Evolutionary conservation across 2,113 vertebrate species (phyloP), one percentile per base, ranked within the genome.

Genomic region (Panthera tigris): DNA sequence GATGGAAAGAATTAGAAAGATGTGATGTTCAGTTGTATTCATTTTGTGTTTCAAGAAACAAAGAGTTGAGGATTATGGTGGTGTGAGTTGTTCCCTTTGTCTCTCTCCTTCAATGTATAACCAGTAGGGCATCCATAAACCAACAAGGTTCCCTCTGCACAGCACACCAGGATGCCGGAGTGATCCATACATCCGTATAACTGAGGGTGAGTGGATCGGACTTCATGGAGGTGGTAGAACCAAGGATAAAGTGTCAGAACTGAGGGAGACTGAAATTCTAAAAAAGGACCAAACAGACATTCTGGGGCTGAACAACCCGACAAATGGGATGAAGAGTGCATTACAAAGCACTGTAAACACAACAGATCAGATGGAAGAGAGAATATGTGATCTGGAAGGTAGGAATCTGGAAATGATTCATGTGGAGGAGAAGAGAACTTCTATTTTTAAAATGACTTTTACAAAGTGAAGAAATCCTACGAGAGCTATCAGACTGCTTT

Each of bases 11-110:
- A 41, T 33, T 7, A n/a, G 25, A 63, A 10, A 7, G 8, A 18
- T 3, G 19, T 14, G 12, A 4, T 31, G 14, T 69, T 39, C 4
- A 7, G 14, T 23, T 57, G 8, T 36, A 45, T 25, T 71, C 15
- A n/a, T 48, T 71, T 76, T 33, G 52, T 73, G 68, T 93, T 95
- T 91, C 31, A 74, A 89, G n/a, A 97, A 89, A 81, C n/a, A 55
- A 79, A 85, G 50, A 61, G 9, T 36, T 36, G 69, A 71, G n/a
- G 52, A 76, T 25, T 31, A 45, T 9, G 13, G 55, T 13, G 73
- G 36, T 13, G 23, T 41, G 39, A 41, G 50, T 61, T 74, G 36
- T 45, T 74, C 36, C 27, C 29, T 45, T 74, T 76, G 36, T 76
- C 27, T 61, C 39, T 61, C 12, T 8, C 19, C 52, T 45, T 63